phyloP scores from a whole-genome alignment of 2,888 invertebrate species.

The Chrysina gloriosa region DNA sequence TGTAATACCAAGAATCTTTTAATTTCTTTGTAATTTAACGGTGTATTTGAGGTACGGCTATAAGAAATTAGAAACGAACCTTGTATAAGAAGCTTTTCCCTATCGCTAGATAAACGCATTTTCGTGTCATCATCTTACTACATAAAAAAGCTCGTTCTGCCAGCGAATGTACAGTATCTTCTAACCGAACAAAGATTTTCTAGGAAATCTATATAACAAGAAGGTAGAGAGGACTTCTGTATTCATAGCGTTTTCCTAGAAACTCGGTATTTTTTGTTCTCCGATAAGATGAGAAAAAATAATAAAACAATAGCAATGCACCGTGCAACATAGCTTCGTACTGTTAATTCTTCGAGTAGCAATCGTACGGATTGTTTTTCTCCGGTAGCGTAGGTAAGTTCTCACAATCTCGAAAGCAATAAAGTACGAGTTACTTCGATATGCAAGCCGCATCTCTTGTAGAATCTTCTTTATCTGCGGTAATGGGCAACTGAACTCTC shows the following conservation, averaged over 20 bases:
- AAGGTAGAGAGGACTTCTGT: slow-evolving; percentile 22
- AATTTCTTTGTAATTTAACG: too few species aligned
- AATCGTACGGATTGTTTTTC: slow-evolving; percentile 52
- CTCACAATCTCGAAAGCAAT: slow-evolving; percentile 61
- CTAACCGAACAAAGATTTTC: slow-evolving; percentile 7
- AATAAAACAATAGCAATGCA: slow-evolving; percentile 45
- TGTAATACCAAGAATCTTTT: too few species aligned
- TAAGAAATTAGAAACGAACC: too few species aligned
- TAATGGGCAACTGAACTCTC: slow-evolving; percentile 63
- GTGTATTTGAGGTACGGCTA: too few species aligned
- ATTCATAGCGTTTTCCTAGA: slow-evolving; percentile 34
- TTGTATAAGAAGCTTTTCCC: too few species aligned
- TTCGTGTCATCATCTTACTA: background rate
- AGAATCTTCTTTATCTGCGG: slow-evolving; percentile 61
- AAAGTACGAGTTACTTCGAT: slow-evolving; percentile 61
- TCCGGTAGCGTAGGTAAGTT: slow-evolving; percentile 53
- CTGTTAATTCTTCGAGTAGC: slow-evolving; percentile 47
- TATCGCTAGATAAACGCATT: too few species aligned
- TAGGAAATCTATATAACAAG: slow-evolving; percentile 23
- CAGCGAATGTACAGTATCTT: background rate
- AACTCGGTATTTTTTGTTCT: slow-evolving; percentile 15
- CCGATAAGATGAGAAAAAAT: slow-evolving; percentile 31
- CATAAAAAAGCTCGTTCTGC: background rate
- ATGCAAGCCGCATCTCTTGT: slow-evolving; percentile 62
- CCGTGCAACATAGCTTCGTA: slow-evolving; percentile 40